Conservation (phyloP, 1,140 invertebrate species). For the Lycorma delicatula region DNA sequence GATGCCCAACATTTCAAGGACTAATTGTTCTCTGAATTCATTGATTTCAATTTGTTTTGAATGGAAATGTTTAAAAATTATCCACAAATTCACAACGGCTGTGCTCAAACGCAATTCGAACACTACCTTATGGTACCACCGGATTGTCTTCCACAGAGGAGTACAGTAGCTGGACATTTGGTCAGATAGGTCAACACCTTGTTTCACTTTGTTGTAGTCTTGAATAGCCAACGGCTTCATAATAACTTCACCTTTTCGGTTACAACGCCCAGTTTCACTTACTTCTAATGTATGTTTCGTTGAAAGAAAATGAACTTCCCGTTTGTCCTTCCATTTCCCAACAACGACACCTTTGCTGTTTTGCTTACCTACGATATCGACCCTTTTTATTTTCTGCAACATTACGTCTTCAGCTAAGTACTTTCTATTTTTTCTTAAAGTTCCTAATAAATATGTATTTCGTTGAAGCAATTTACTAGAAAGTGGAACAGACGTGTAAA, state of each 20-base stretch:
- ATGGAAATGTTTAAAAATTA: slow-evolving; percentile 9
- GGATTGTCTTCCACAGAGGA: slow-evolving; percentile 34
- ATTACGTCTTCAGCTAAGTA: slow-evolving; percentile 24
- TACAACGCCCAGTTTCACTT: slow-evolving; percentile 16
- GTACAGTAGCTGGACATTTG: slow-evolving; percentile 37
- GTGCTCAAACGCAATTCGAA: slow-evolving; percentile 35
- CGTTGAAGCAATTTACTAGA: slow-evolving; percentile 31
- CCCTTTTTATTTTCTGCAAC: slow-evolving; percentile 31
- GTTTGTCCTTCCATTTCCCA: slow-evolving; percentile 36
- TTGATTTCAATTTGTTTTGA: slow-evolving; percentile 4
- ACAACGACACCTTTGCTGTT: slow-evolving; percentile 33
- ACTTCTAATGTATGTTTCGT: slow-evolving; percentile 32
- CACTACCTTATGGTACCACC: slow-evolving; percentile 38
- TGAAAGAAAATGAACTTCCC: slow-evolving; percentile 32
- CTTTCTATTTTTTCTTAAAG: slow-evolving; percentile 13
- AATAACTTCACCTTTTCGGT: slow-evolving; percentile 25
- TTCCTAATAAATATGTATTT: slow-evolving; percentile 34
- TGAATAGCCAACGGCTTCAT: slow-evolving; percentile 32
- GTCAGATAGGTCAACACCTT: slow-evolving; percentile 37
- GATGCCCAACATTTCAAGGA: background rate
- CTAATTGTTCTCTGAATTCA: slow-evolving; percentile 10
- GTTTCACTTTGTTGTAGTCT: slow-evolving; percentile 35
- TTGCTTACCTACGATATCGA: slow-evolving; percentile 31
- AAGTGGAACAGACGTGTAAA: slow-evolving; percentile 35
- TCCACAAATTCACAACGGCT: slow-evolving; percentile 11